These are phyloP conservation scores for Sitta europaea DNA, from an alignment of 2,113 vertebrate genomes.

Conservation along the genomic window DNA sequence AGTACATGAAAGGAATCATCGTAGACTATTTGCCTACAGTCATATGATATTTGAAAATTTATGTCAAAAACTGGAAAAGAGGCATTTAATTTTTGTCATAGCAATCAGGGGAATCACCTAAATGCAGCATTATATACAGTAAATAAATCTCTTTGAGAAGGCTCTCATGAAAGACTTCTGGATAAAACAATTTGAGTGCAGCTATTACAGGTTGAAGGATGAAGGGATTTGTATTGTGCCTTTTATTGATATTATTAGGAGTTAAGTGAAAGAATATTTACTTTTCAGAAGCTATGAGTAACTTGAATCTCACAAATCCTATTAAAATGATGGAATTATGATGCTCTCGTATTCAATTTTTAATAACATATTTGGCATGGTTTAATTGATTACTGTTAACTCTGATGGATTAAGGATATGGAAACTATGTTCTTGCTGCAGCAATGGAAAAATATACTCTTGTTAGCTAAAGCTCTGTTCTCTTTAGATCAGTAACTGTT, in stretches of 20 bases:
- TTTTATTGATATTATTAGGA: not conserved
- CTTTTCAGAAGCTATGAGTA: not conserved
- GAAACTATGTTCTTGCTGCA: not conserved
- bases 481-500: not conserved
- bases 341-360: not conserved
- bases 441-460: not conserved
- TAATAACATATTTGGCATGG: not conserved
- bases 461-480: not conserved
- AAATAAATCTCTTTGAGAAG: not conserved
- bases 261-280: not conserved
- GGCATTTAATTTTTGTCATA: not conserved
- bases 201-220: not conserved
- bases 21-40: not conserved
- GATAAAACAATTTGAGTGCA: not conserved
- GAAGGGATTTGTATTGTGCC: not conserved
- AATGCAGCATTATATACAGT: not conserved
- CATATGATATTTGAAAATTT: not conserved
- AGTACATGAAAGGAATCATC: not conserved
- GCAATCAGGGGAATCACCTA: not conserved
- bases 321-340: not conserved
- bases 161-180: not conserved
- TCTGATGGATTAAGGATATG: not conserved
- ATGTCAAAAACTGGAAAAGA: not conserved
- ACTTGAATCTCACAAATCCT: not conserved
- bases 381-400: not conserved